A percentile compares a stretch with the other conserved stretches of the same genome.
phyloP scores from a whole-genome alignment of 2,113 vertebrate genomes.

The Oncorhynchus tshawytscha region DNA sequence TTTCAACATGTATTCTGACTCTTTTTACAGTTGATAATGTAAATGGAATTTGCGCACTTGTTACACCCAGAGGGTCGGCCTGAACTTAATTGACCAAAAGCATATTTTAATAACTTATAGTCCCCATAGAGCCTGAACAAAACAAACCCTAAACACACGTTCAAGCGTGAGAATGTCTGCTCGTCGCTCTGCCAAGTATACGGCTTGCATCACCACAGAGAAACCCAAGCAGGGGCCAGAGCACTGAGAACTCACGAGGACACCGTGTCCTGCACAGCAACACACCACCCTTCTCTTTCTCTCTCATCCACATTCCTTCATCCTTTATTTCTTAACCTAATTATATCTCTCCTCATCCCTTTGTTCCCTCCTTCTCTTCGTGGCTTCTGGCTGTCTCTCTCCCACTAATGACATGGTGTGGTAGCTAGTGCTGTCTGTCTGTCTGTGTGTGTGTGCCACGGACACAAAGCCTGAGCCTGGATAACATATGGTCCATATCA shows the following conservation, averaged over 20 bases:
- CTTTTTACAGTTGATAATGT: not conserved
- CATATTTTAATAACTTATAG: constrained; percentile 2
- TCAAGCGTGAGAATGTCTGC: constrained; percentile 43
- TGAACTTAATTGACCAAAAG: constrained; percentile 43
- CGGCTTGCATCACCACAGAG: constrained; percentile 39
- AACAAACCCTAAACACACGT: constrained; percentile 41
- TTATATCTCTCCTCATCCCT: constrained; percentile 61
- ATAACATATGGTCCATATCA: constrained; percentile 73
- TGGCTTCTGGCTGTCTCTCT: constrained; percentile 28
- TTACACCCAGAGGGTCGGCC: constrained; percentile 38
- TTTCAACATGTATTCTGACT: not conserved
- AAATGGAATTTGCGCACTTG: constrained; percentile 39
- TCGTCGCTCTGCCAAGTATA: constrained; percentile 48
- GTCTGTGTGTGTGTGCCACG: constrained; percentile 10
- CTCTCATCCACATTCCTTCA: not conserved
- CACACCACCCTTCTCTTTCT: constrained; percentile 25
- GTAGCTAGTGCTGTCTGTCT: not conserved
- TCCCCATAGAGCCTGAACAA: constrained; percentile 45
- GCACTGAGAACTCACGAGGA: constrained; percentile 28
- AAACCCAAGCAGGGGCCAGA: constrained; percentile 36
- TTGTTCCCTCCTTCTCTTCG: constrained; percentile 50
- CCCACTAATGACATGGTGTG: not conserved
- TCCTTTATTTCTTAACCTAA: constrained; percentile 62
- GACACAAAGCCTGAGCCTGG: constrained; percentile 49
- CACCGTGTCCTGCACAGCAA: constrained; percentile 46